These are phyloP conservation scores for Plutomurus gul DNA, from an alignment of 1,140 invertebrate species.

Conservation along the genomic window DNA sequence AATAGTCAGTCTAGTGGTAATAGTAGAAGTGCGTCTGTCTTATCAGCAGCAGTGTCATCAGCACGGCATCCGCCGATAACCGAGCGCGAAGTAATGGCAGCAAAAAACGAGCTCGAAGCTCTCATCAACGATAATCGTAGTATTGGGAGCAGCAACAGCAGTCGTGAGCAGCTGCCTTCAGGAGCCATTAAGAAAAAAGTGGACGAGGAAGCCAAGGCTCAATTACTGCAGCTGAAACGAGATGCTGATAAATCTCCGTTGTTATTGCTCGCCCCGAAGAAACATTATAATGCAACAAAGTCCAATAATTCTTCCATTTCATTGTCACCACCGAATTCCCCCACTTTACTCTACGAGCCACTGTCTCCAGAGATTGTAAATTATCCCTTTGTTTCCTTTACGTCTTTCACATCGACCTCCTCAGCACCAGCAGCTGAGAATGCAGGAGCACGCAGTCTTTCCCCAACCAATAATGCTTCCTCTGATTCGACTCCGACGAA, in stretches of 20 bases:
- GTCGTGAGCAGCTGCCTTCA: too few species aligned
- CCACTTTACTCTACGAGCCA: not conserved
- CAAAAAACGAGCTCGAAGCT: slow-evolving; percentile 25
- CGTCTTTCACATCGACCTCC: not conserved
- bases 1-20: not conserved
- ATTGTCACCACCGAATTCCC: slow-evolving; percentile 1
- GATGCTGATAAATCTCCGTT: slow-evolving; percentile 49
- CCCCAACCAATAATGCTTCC: not conserved
- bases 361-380: not conserved
- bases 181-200: slow-evolving; percentile 16
- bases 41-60: not conserved
- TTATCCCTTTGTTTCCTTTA: not conserved
- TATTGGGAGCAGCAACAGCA: too few species aligned
- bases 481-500: not conserved
- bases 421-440: not conserved
- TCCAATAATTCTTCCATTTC: not conserved
- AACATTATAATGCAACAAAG: not conserved
- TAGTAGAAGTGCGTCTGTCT: too few species aligned
- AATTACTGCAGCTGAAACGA: slow-evolving; percentile 41
- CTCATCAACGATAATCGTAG: not conserved
- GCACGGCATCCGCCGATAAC: slow-evolving; percentile 1
- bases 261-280: slow-evolving; percentile 6
- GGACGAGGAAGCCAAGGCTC: slow-evolving; percentile 32
- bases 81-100: not conserved
- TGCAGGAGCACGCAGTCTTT: not conserved